Base-by-base conservation (phyloP, 2,888 invertebrate genomes). In the Gortyna flavago region DNA sequence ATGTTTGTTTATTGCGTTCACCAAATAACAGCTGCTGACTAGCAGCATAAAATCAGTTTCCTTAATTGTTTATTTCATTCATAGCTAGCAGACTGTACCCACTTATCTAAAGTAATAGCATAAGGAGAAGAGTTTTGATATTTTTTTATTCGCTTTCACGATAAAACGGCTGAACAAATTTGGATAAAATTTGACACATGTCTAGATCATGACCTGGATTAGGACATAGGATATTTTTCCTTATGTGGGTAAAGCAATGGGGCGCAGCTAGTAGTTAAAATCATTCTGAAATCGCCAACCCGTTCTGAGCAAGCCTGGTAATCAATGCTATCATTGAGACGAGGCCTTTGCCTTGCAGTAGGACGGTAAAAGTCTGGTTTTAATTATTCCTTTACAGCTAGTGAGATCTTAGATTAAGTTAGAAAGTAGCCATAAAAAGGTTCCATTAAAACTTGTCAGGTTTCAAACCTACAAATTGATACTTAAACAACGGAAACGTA, bases 401-500 rank as follows among this genome's bases (percentile, higher is more conserved):
- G 4, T 62, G 0, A 0, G 11, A 2, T 13, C 21, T 18, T 4
- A 18, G 21, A 48, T 48, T n/a, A 29, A 35, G 29, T 64, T 29
- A 77, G 41, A 29, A 57, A 65, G 25, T 18, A 35, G 5, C 25
- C 11, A 57, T 64, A 29, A 75, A 76, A 78, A 44, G 0, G 0
- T 57, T 38, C 4, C 18, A 38, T n/a, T 21, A 8, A 8, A 32
- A 21, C 8, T 51, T n/a, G 16, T 21, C 16, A 38, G 2, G 7
- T 59, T 38, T 32, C 48, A 7, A 16, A 18, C 48, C 48, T 38
- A 13, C 13, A 38, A 38, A 68, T 79, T 68, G 25, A 8, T 69
- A n/a, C 48, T 57, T 6, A 16, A 57, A 3, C 11, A 69, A 18
- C 51, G 79, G 61, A 41, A 79, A 61, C 18, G 18, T 79, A 75